A percentile compares a stretch with the other conserved stretches of the same genome.
Evolutionary conservation across 2,888 invertebrate genomes (phyloP).

Genomic region (Stenodera caucasica): DNA sequence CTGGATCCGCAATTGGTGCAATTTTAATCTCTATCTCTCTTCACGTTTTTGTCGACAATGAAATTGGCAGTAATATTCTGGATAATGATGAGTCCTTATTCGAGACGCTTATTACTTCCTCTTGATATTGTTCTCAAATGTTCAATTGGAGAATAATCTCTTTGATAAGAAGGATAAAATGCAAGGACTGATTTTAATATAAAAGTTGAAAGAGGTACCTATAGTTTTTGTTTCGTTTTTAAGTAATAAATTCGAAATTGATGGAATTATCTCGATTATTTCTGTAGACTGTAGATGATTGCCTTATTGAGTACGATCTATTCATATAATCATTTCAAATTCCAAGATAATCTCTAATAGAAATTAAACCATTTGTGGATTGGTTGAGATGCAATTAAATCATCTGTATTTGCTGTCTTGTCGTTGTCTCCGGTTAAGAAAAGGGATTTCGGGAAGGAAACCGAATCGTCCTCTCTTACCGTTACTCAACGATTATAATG

Average conservation of each 20-base stretch:
- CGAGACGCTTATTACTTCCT: constrained; percentile 2
- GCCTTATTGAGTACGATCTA: constrained; percentile 37
- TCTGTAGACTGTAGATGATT: constrained; percentile 14
- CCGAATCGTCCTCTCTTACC: constrained; percentile 12
- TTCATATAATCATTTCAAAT: constrained; percentile 29
- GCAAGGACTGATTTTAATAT: background rate
- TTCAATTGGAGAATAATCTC: background rate
- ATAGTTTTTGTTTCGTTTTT: no score
- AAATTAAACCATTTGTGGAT: constrained; percentile 44
- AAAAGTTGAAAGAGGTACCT: no score
- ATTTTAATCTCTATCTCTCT: background rate
- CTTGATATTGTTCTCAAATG: background rate
- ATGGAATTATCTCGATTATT: no score
- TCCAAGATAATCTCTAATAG: constrained; percentile 22
- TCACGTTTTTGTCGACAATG: background rate
- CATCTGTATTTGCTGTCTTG: constrained; percentile 44
- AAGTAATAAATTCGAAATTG: no score
- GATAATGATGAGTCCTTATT: constrained; percentile 2
- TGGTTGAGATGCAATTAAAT: constrained; percentile 48
- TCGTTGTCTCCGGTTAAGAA: constrained; percentile 16
- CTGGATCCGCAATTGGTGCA: constrained; percentile 30
- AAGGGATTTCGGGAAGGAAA: constrained; percentile 18
- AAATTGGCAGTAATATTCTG: background rate
- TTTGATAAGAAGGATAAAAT: background rate
- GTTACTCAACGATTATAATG: background rate